These are phyloP conservation scores for Ligdia adustata DNA, from an alignment of 2,888 invertebrate species.

Conservation along the genomic window DNA sequence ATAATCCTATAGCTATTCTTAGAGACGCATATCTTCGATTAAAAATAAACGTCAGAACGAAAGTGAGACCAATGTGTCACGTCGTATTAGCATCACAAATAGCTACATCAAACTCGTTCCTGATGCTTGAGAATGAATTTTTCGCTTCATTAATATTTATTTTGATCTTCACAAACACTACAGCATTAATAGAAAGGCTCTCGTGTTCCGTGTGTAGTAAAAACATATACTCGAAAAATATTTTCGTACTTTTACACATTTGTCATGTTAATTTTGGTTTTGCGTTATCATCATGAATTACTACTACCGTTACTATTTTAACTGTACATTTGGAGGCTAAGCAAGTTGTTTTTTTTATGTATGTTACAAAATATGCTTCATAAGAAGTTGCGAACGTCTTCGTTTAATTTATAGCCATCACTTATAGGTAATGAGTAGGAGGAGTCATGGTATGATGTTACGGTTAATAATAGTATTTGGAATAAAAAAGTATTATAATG, in stretches of 20 bases:
- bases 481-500: neutral
- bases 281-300: constrained; percentile 7
- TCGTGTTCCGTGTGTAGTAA: constrained; percentile 1
- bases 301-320: constrained; percentile 18
- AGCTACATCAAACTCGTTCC: constrained; percentile 41
- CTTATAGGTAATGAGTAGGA: constrained; percentile 18
- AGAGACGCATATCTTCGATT: constrained; percentile 15
- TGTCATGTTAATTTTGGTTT: constrained; percentile 2
- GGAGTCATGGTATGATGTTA: constrained; percentile 10
- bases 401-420: constrained; percentile 12
- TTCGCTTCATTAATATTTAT: constrained; percentile 31
- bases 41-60: constrained; percentile 45
- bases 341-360: too few species aligned
- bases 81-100: constrained; percentile 52
- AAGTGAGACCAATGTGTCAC: constrained; percentile 56
- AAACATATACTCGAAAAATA: constrained; percentile 9
- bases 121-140: constrained; percentile 31
- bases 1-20: neutral
- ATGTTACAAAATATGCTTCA: too few species aligned
- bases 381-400: constrained; percentile 14
- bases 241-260: constrained; percentile 6
- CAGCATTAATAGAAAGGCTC: constrained; percentile 16
- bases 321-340: constrained; percentile 18
- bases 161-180: constrained; percentile 20
- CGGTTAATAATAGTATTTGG: constrained; percentile 7